Evolutionary conservation across 2,113 vertebrate genomes (phyloP).

Genomic region (Coreoperca whiteheadi): DNA sequence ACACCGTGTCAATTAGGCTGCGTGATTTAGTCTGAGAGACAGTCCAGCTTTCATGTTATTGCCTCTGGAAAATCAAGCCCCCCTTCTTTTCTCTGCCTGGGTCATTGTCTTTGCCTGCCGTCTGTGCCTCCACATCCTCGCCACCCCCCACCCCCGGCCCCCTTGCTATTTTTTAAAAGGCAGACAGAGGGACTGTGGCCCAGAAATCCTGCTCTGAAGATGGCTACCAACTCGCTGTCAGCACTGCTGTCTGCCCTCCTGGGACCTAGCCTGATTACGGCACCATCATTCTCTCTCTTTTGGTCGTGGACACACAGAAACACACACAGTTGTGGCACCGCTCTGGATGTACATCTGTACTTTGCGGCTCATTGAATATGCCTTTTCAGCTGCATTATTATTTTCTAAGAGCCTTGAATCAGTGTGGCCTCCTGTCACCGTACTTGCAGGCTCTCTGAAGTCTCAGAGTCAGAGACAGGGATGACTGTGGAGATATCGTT

Average conservation of each 20-base stretch:
- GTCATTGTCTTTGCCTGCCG: neutral
- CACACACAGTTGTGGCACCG: slow-evolving; percentile 2
- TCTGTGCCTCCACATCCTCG: slow-evolving; percentile 10
- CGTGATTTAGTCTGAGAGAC: slow-evolving; percentile 23
- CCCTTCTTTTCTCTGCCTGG: neutral
- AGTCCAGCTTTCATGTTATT: slow-evolving; percentile 43
- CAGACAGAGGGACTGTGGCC: slow-evolving; percentile 64
- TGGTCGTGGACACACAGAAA: slow-evolving; percentile 30
- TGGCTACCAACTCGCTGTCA: slow-evolving; percentile 69
- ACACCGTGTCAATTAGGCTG: slow-evolving; percentile 18
- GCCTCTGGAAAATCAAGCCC: slow-evolving; percentile 43
- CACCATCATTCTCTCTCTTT: slow-evolving; percentile 69
- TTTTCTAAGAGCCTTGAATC: slow-evolving; percentile 41
- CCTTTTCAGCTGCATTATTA: slow-evolving; percentile 64
- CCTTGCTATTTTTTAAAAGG: slow-evolving; percentile 37
- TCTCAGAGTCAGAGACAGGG: slow-evolving; percentile 21
- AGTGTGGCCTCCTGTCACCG: slow-evolving; percentile 33
- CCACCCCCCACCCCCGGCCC: too few relatives aligned
- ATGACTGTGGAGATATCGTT: slow-evolving; percentile 39
- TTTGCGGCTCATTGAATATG: slow-evolving; percentile 60
- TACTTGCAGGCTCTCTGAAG: slow-evolving; percentile 29
- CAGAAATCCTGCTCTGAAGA: slow-evolving; percentile 70
- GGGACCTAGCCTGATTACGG: slow-evolving; percentile 79
- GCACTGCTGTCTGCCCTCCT: slow-evolving; percentile 62
- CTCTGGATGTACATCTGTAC: slow-evolving; percentile 40